Evolutionary conservation across 2,797 vertebrate genomes (phyloP).

Genomic region (Peromyscus melanophrys): DNA sequence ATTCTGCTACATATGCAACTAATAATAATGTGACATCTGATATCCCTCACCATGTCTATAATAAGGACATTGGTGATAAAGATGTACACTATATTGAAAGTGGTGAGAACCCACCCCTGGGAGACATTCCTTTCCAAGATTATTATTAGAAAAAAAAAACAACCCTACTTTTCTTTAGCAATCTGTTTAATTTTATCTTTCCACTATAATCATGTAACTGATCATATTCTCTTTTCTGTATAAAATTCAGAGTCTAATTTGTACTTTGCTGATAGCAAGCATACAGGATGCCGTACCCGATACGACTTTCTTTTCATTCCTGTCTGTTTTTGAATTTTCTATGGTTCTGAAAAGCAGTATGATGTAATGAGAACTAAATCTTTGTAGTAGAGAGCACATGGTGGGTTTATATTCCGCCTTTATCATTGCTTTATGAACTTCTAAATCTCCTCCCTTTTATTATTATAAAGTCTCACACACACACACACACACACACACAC

Average conservation of each 20-base stretch:
- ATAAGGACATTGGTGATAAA: constrained; percentile 13
- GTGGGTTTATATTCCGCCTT: neutral
- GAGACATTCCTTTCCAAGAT: constrained; percentile 6
- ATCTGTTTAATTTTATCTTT: constrained; percentile 52
- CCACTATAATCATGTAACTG: neutral
- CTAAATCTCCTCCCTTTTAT: neutral
- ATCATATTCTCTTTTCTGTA: constrained; percentile 13
- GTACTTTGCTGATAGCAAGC: neutral
- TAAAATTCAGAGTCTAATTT: constrained; percentile 31
- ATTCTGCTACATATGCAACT: neutral
- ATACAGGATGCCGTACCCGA: neutral
- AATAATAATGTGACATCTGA: neutral
- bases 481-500: neutral
- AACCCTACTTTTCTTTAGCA: neutral
- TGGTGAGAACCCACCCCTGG: neutral
- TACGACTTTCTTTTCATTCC: neutral
- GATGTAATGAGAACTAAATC: neutral
- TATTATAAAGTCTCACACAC: neutral
- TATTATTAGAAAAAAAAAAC: constrained; percentile 38
- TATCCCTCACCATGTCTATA: neutral
- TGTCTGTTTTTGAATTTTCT: neutral
- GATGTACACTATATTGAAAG: constrained; percentile 15
- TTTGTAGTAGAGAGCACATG: neutral
- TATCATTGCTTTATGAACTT: neutral
- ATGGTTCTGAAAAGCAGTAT: constrained; percentile 36